Conservation (phyloP, 37 sponge, comb jelly and placozoan species). For the Amphimedon queenslandica region DNA sequence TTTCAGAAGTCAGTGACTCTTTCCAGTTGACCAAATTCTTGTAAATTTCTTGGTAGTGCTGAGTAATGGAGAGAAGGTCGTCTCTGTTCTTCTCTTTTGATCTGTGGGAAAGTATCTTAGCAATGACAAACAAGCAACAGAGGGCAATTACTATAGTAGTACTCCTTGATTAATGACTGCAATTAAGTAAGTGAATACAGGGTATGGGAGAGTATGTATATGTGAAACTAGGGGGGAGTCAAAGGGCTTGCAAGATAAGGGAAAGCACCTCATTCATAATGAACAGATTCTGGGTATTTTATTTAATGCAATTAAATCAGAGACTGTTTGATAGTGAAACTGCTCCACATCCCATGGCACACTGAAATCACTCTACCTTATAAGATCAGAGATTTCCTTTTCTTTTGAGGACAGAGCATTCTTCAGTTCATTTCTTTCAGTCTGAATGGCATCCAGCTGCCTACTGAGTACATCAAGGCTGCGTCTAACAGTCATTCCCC, state of each 20-base stretch:
- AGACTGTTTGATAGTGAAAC: no score
- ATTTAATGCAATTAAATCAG: no score
- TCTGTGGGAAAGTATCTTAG: constrained; percentile 11
- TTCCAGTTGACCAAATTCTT: constrained; percentile 26
- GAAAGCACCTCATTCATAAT: no score
- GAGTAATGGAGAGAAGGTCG: constrained; percentile 5
- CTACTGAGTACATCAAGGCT: constrained; percentile 33
- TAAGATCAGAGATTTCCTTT: constrained; percentile 23
- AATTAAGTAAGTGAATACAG: no score
- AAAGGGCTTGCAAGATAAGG: no score
- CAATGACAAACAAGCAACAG: no score
- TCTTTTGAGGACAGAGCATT: constrained; percentile 31
- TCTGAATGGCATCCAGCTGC: constrained; percentile 40
- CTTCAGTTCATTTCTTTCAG: constrained; percentile 42
- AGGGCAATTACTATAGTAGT: no score
- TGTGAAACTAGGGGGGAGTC: no score
- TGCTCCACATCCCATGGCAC: no score
- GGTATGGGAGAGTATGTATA: no score
- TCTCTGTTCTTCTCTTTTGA: constrained; percentile 9
- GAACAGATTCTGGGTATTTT: no score
- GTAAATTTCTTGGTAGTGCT: constrained; percentile 47
- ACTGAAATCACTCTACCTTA: constrained; percentile 36
- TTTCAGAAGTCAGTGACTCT: constrained; percentile 7
- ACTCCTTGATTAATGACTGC: no score
- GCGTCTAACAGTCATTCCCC: constrained; percentile 14